Evolutionary conservation across 2,113 vertebrate genomes (phyloP), one percentile per base, ranked within the genome.

Genomic region (Cepphus grylle): DNA sequence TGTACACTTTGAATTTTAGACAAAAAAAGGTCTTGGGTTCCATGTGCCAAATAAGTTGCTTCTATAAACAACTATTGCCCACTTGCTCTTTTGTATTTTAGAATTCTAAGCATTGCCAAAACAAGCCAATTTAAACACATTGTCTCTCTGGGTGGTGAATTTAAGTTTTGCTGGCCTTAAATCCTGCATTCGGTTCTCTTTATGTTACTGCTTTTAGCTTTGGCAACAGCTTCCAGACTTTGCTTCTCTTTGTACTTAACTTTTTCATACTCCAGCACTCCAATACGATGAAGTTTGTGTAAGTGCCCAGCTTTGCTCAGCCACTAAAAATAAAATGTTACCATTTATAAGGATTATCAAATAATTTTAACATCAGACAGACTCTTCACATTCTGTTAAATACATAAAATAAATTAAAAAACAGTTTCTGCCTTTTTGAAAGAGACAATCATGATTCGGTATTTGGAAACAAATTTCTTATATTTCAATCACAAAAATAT

Each of bases 101-200:
- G 90, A 84, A 97, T 86, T 89, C 66, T 38, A 95, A 78, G n/a
- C 43, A 74, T 62, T 98, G 96, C 96, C 97, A 98, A 97, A 98
- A 97, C 89, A 97, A 98, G 81, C 89, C 96, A 93, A 97, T 97
- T 98, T 97, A 97, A 96, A 97, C 91, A 94, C 90, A 96, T 50
- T 53, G 55, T 85, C 95, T 96, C 95, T 98, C 94, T 21, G 96
- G 94, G 91, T 88, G 92, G 79, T 81, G 90, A 96, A 95, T 98
- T 98, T 94, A 96, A 96, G 96, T 97, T 98, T 95, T 96, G 81
- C 95, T 97, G 96, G 97, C 96, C 97, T 97, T 94, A 86, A 66
- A 93, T 89, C 67, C 66, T 92, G 26, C 78, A 89, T 95, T 96
- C 52, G 59, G 65, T 96, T 97, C 95, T 95, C 93, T 97, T 74